phyloP scores from a whole-genome alignment of 2,888 invertebrate species.

The Leistus spinibarbis region DNA sequence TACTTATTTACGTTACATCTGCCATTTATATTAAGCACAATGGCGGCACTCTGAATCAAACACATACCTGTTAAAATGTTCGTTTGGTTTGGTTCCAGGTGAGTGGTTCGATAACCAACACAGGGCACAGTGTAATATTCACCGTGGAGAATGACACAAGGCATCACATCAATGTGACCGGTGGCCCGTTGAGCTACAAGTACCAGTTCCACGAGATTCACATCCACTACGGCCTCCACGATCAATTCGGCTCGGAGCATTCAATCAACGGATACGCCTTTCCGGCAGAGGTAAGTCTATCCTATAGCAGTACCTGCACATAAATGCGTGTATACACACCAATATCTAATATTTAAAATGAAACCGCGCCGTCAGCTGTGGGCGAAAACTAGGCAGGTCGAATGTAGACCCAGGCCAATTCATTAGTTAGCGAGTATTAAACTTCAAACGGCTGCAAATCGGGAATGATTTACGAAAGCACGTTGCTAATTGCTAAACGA shows the following conservation, averaged over 20 bases:
- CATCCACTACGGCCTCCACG: slow-evolving; percentile 90
- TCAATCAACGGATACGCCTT: slow-evolving; percentile 95
- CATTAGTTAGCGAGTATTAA: too few species aligned
- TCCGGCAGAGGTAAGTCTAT: slow-evolving; percentile 94
- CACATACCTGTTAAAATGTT: too few species aligned
- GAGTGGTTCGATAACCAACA: slow-evolving; percentile 88
- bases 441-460: too few species aligned
- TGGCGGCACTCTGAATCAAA: too few species aligned
- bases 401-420: too few species aligned
- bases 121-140: slow-evolving; percentile 93
- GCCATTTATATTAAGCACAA: too few species aligned
- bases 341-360: too few species aligned
- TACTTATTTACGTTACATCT: too few species aligned
- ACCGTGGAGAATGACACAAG: slow-evolving; percentile 84
- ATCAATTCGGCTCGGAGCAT: slow-evolving; percentile 95
- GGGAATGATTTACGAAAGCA: too few species aligned
- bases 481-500: too few species aligned
- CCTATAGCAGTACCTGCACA: too few species aligned
- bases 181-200: slow-evolving; percentile 93
- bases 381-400: too few species aligned
- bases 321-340: neutral
- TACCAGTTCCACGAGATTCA: slow-evolving; percentile 96
- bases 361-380: neutral
- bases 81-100: slow-evolving; percentile 74
- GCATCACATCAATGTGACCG: slow-evolving; percentile 90